Conservation (phyloP, 2,113 vertebrate species). For the Otocyon megalotis region DNA sequence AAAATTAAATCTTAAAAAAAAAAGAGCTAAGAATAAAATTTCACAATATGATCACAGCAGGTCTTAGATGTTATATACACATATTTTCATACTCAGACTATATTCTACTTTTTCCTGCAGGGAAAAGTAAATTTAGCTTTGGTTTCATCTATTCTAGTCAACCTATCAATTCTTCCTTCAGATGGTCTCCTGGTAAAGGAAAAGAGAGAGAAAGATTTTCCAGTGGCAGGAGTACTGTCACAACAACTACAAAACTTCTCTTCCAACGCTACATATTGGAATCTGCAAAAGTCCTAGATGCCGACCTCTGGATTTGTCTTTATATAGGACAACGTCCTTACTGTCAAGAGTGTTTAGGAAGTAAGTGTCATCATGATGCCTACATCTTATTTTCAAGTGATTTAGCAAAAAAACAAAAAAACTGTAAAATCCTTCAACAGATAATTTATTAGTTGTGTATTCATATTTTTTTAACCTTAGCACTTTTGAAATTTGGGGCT, state of each 20-base stretch:
- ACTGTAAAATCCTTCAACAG: not conserved
- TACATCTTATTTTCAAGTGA: not conserved
- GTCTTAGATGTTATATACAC: not conserved
- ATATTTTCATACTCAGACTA: not conserved
- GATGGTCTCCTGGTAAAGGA: not conserved
- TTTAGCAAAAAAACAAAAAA: not conserved
- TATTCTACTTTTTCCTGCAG: not conserved
- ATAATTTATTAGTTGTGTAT: not conserved
- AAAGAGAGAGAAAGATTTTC: not conserved
- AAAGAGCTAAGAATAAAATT: conserved; percentile 1
- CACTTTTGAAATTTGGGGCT: not conserved
- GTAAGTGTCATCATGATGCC: not conserved
- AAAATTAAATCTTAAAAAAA: not conserved
- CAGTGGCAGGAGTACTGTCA: not conserved
- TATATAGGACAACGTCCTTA: not conserved
- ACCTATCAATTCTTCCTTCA: not conserved
- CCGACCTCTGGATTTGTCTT: not conserved
- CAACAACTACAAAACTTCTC: not conserved
- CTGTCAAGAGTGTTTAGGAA: not conserved
- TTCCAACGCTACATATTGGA: not conserved
- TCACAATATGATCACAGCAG: conserved; percentile 19
- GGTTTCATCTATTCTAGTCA: not conserved
- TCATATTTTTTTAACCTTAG: not conserved
- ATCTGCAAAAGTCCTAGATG: not conserved
- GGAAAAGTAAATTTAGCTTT: conserved; percentile 5